Percentiles rank a stretch among this genome's conserved stretches.
These are phyloP conservation scores for Scomber japonicus DNA, from an alignment of 2,113 vertebrate species.

Conservation along the genomic window DNA sequence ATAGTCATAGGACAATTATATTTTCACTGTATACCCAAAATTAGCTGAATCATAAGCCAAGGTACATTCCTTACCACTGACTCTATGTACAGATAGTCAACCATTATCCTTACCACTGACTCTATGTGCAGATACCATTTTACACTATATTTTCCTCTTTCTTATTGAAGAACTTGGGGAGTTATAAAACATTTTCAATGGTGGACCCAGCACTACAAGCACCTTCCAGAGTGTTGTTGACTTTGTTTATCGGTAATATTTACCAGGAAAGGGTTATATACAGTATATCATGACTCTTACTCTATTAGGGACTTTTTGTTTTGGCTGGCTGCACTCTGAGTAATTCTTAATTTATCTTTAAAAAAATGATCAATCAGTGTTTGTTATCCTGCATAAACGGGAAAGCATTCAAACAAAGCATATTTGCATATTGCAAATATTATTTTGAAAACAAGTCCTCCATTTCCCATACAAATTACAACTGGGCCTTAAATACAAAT, in stretches of 20 bases:
- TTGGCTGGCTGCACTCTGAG: too few species aligned
- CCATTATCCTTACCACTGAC: too few species aligned
- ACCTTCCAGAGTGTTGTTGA: not conserved
- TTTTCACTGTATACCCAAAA: not conserved
- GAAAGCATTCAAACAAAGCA: too few species aligned
- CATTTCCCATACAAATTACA: not conserved
- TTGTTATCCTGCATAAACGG: too few species aligned
- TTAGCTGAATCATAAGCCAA: not conserved
- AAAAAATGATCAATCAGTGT: too few species aligned
- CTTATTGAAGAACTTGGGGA: too few species aligned
- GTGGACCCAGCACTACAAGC: too few species aligned
- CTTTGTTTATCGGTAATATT: not conserved
- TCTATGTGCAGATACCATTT: too few species aligned
- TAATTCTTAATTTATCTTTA: too few species aligned
- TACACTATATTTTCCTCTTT: too few species aligned
- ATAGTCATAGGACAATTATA: not conserved
- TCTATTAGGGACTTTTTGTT: not conserved
- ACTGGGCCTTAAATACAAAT: not conserved
- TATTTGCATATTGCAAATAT: too few species aligned
- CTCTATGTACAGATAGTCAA: too few species aligned
- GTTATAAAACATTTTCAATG: not conserved
- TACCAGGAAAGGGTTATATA: not conserved
- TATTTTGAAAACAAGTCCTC: not conserved
- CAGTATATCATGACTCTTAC: not conserved
- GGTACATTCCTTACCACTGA: not conserved